Evolutionary conservation across 2,797 vertebrate genomes (phyloP), one percentile per base, ranked within the genome.

Genomic region (Labeo calbasu): DNA sequence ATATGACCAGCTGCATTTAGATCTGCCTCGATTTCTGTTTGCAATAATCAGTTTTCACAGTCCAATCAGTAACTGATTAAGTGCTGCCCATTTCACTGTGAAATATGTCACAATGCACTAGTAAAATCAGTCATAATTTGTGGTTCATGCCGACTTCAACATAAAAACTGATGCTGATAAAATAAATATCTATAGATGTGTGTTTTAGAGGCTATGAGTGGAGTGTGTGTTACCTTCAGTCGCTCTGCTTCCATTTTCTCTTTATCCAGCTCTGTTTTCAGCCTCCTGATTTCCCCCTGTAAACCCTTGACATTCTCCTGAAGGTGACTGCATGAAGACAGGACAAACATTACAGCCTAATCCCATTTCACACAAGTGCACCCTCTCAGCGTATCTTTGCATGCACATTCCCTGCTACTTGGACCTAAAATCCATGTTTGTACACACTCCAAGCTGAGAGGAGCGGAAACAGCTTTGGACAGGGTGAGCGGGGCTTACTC

Each of bases 271-370:
- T 94, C 91, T 1, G 46, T 83, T 55, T 88, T 92, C 77, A 95
- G 87, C 85, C 89, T 90, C 1, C 66, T 90, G 88, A 95, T 94
- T 89, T 96, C 93, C 71, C 93, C 92, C 90, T 94, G 91, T 57
- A 87, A 89, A 53, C 90, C 91, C 81, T 92, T 85, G 81, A 86
- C 86, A 6, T 85, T 90, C 46, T 94, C 93, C 88, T 93, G 92
- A 84, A 95, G 90, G 81, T 94, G 92, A 82, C 95, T 96, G 90
- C n/a, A 73, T 57, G 28, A 53, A 73, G 78, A 84, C 69, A 79
- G 63, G 32, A 50, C 55, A 23, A 61, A 69, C 48, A 57, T 71
- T 70, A 53, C 73, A 70, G 36, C n/a, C 55, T 32, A 51, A 70
- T 51, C 69, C 59, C 40, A 55, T 73, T 48, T 83, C 21, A 79